Evolutionary conservation across 2,113 vertebrate species (phyloP), one percentile per base, ranked within the genome.

Genomic region (Delphinapterus leucas): DNA sequence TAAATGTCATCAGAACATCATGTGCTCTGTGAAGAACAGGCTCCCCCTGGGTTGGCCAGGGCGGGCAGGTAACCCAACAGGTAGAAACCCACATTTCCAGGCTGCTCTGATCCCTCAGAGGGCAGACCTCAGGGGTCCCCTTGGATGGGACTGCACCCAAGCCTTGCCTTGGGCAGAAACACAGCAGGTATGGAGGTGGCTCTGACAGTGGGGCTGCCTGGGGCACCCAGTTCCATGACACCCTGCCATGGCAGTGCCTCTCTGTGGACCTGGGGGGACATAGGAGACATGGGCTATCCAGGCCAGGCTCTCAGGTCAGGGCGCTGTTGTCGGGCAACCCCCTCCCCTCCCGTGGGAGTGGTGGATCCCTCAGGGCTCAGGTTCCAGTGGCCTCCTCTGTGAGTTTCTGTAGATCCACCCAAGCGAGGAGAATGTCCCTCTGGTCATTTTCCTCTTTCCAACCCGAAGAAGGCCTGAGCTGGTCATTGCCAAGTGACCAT

Each of bases 281-380:
- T 3, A 6, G 68, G 60, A 38, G 6, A 33, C 38, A 49, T 0
- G 0, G 36, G 53, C 15, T 13, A 2, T 38, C 55, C 6, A 4
- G 47, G 55, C 79, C 28, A 38, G 47, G 38, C 47, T 53, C 26
- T 38, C 4, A 6, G 23, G 9, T 20, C 7, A 28, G 44, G 25
- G 10, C 2, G 0, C 49, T 0, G 5, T 67, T 2, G 4, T 53
- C 17, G 0, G 14, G 38, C 3, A 31, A 41, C 14, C 53, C 21
- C 15, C 14, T 6, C 61, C 10, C 6, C 20, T 47, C n/a, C n/a
- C 10, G 33, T 0, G 44, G 36, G 17, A 67, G 31, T 31, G 47
- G 65, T 36, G 18, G 47, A 7, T 21, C 2, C 18, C 21, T 8
- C 15, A 1, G 47, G 49, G 28, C 10, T 55, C 1, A 0, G 71